Evolutionary conservation across 1,140 invertebrate species (phyloP).

Genomic region (Microplitis mediator): DNA sequence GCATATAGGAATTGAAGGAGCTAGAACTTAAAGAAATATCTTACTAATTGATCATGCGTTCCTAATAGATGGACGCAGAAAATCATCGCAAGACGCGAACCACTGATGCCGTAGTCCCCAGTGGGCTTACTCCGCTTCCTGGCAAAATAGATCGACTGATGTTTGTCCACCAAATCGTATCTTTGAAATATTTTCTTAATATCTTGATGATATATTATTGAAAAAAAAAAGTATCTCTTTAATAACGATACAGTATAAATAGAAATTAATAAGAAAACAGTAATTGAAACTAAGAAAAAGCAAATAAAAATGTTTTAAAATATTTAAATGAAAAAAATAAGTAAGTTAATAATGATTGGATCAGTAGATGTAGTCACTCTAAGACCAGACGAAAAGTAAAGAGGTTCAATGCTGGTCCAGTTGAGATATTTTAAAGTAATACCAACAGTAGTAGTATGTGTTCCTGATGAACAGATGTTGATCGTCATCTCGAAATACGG

Average conservation of each 20-base stretch:
- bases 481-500: conserved; percentile 56
- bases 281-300: no score
- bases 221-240: no score
- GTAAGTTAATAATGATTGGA: no score
- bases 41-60: conserved; percentile 33
- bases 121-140: conserved; percentile 35
- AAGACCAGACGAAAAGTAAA: neutral
- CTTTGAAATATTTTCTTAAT: no score
- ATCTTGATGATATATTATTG: no score
- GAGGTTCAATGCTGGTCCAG: conserved; percentile 10
- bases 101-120: conserved; percentile 32
- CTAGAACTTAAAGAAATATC: conserved; percentile 7
- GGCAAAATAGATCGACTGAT: neutral
- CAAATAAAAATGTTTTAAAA: no score
- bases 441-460: conserved; percentile 38
- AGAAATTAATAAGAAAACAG: no score
- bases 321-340: no score
- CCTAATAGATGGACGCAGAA: conserved; percentile 52
- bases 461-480: conserved; percentile 51
- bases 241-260: no score
- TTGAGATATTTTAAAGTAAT: conserved; percentile 1
- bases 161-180: neutral
- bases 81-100: conserved; percentile 43
- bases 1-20: conserved; percentile 19
- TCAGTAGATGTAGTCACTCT: neutral